Conservation (phyloP, 2,888 invertebrate genomes). For the Sicus ferrugineus region DNA sequence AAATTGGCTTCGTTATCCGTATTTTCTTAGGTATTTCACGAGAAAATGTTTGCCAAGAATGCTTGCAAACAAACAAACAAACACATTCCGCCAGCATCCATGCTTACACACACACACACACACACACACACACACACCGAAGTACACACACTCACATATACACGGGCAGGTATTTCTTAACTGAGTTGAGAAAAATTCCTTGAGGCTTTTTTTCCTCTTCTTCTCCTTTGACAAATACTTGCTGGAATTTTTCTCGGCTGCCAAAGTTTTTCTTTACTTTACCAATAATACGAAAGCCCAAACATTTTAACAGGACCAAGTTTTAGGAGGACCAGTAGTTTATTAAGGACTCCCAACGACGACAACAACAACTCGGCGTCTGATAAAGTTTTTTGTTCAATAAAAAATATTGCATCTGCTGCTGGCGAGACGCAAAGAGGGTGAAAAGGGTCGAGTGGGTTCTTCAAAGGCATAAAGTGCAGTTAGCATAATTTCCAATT, state of each 20-base stretch:
- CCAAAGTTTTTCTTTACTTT: background rate
- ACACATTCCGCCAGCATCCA: too few relatives aligned
- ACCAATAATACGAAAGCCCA: background rate
- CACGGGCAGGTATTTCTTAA: background rate
- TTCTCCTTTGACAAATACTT: background rate
- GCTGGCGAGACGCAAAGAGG: too few relatives aligned
- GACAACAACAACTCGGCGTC: background rate
- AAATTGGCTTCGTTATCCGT: slow-evolving; percentile 37
- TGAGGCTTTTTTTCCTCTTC: background rate
- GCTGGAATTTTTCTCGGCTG: background rate
- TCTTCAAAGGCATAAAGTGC: too few relatives aligned
- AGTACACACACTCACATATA: background rate
- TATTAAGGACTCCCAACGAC: background rate
- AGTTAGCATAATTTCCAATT: too few relatives aligned
- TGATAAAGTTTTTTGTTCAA: background rate
- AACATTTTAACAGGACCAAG: too few relatives aligned
- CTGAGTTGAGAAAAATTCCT: background rate
- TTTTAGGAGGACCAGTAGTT: too few relatives aligned
- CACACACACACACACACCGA: slow-evolving; percentile 1
- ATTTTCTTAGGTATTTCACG: slow-evolving; percentile 28
- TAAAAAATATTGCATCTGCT: too few relatives aligned
- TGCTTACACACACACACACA: slow-evolving; percentile 7
- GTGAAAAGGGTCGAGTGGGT: too few relatives aligned
- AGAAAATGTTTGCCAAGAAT: slow-evolving; percentile 28
- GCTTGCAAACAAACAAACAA: slow-evolving; percentile 8